Conservation (phyloP, 2,797 vertebrate species). For the Eleutherodactylus coqui region DNA sequence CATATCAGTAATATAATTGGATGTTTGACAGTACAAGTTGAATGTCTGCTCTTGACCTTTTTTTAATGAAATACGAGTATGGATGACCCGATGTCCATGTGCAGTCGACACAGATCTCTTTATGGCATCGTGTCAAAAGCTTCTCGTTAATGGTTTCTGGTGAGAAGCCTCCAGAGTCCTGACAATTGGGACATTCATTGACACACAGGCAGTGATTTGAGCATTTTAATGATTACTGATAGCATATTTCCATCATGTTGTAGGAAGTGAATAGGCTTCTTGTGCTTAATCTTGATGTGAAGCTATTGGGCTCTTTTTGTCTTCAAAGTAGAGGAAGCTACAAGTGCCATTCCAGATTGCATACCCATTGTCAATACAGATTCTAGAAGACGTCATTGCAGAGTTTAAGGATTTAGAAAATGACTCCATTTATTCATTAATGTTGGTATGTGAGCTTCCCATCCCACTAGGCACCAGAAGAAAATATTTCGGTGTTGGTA, state of each 20-base stretch:
- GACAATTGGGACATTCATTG: slow-evolving; percentile 55
- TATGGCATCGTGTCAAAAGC: slow-evolving; percentile 13
- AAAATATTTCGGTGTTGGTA: background rate
- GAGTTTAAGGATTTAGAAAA: background rate
- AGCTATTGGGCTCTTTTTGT: slow-evolving; percentile 20
- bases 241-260: slow-evolving; percentile 48
- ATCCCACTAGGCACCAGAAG: background rate
- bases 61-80: slow-evolving; percentile 28
- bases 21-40: background rate
- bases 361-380: slow-evolving; percentile 1
- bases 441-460: slow-evolving; percentile 1
- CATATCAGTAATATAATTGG: background rate
- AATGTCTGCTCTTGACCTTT: background rate
- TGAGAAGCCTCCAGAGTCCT: slow-evolving; percentile 11
- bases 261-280: slow-evolving; percentile 22
- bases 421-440: background rate
- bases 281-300: slow-evolving; percentile 22
- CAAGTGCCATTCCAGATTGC: background rate
- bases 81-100: slow-evolving; percentile 16
- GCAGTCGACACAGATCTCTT: slow-evolving; percentile 52
- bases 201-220: no score
- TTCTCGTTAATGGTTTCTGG: background rate
- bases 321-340: slow-evolving; percentile 51
- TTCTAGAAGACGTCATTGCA: background rate
- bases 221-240: slow-evolving; percentile 29